phyloP scores from a whole-genome alignment of 2,113 vertebrate species.

The Dryoscopus gambensis region DNA sequence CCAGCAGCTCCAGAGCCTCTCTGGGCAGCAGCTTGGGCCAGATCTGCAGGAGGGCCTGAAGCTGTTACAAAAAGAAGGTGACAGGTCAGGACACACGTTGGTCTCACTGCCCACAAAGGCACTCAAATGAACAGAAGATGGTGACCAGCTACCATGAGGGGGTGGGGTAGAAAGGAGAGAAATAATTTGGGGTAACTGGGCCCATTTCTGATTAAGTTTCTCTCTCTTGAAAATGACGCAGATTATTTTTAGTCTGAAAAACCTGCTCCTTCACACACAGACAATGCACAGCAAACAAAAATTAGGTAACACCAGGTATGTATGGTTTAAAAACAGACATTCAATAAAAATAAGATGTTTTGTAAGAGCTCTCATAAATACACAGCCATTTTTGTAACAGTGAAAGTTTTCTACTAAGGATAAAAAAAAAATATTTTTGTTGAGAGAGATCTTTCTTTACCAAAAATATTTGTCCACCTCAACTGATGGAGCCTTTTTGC shows the following conservation, averaged over 20 bases:
- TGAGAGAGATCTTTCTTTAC: neutral
- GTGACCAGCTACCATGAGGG: neutral
- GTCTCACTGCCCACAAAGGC: neutral
- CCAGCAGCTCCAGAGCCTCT: slow-evolving; percentile 92
- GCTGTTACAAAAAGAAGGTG: slow-evolving; percentile 68
- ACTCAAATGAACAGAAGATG: neutral
- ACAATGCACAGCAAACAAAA: neutral
- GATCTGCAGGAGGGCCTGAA: slow-evolving; percentile 95
- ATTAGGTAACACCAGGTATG: neutral
- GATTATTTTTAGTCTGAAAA: neutral
- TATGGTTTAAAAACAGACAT: neutral
- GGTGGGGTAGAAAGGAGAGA: neutral
- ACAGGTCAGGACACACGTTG: neutral
- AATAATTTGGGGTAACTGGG: neutral
- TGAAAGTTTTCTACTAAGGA: neutral
- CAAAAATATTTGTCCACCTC: neutral
- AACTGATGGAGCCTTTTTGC: neutral
- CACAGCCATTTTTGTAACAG: neutral
- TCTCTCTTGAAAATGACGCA: neutral
- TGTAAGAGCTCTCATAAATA: neutral
- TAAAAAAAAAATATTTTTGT: neutral
- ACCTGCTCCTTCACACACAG: neutral
- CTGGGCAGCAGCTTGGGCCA: slow-evolving; percentile 93
- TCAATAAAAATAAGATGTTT: neutral
- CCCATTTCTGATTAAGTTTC: neutral